phyloP scores from a whole-genome alignment of 2,888 invertebrate genomes.

The Ceriagrion tenellum region DNA sequence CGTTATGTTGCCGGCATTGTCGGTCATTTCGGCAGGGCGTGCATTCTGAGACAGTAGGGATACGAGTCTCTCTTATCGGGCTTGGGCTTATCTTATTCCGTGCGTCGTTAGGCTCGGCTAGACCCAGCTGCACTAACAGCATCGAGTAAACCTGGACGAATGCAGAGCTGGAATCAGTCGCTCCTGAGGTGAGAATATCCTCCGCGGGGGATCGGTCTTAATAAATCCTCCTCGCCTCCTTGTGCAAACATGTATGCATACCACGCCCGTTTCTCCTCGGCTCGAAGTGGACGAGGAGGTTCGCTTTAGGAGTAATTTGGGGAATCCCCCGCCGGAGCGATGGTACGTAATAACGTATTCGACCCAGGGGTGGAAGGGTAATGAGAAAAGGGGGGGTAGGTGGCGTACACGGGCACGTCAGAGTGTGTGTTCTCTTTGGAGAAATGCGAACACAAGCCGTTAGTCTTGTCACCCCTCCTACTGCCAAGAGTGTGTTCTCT shows the following conservation, averaged over 20 bases:
- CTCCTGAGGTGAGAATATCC: neutral
- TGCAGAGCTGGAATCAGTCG: neutral
- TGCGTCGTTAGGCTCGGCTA: too few relatives aligned
- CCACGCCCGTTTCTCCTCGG: neutral
- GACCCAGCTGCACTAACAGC: too few relatives aligned
- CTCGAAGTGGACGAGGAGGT: neutral
- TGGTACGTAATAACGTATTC: neutral
- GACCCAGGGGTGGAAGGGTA: neutral
- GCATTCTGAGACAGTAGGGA: too few relatives aligned
- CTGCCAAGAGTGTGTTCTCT: neutral
- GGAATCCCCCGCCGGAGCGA: neutral
- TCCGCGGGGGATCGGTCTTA: neutral
- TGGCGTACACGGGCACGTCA: neutral
- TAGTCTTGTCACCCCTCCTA: neutral
- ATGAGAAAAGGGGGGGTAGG: neutral
- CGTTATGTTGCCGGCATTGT: too few relatives aligned
- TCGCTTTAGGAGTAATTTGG: neutral
- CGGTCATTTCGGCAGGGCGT: too few relatives aligned
- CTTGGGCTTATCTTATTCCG: too few relatives aligned
- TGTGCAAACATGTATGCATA: constrained; percentile 3
- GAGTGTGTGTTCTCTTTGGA: neutral
- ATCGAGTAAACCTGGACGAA: too few relatives aligned
- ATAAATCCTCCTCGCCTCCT: neutral
- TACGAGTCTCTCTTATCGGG: too few relatives aligned
- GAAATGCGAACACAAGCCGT: neutral